phyloP scores from a whole-genome alignment of 1,140 invertebrate species.

The Achatina immaculata region DNA sequence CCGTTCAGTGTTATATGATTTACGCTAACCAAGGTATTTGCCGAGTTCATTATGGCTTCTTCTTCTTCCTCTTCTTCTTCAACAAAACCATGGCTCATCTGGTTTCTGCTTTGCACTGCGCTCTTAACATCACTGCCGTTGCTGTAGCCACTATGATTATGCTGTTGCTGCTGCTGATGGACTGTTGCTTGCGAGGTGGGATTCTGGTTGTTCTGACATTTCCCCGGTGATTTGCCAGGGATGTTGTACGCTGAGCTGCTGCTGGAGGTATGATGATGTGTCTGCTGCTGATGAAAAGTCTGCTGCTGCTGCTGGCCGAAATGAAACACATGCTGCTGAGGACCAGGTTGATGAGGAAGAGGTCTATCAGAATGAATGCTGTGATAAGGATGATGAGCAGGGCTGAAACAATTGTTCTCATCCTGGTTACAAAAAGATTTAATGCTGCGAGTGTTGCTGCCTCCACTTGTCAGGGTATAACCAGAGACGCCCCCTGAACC shows the following conservation, averaged over 20 bases:
- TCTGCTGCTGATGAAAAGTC: constrained; percentile 29
- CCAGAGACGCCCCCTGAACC: constrained; percentile 46
- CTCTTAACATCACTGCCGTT: constrained; percentile 40
- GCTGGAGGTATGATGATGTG: constrained; percentile 31
- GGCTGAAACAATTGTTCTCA: constrained; percentile 57
- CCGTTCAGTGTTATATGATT: constrained; percentile 65
- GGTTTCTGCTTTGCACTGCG: constrained; percentile 1
- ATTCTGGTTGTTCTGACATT: constrained; percentile 34
- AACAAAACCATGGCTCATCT: background rate
- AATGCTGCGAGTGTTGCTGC: constrained; percentile 45
- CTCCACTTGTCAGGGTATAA: background rate
- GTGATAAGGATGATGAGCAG: constrained; percentile 48
- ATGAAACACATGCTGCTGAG: constrained; percentile 34
- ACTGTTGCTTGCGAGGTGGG: constrained; percentile 17
- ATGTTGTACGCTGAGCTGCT: constrained; percentile 62
- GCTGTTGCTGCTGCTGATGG: constrained; percentile 12
- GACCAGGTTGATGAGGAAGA: constrained; percentile 40
- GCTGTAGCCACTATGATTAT: constrained; percentile 29
- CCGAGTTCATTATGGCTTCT: constrained; percentile 75
- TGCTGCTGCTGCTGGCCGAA: constrained; percentile 21
- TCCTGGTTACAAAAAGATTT: constrained; percentile 48
- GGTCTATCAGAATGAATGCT: constrained; percentile 50
- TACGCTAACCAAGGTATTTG: constrained; percentile 74
- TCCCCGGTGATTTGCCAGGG: constrained; percentile 50
- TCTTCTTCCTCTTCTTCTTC: constrained; percentile 60